These are phyloP conservation scores for Sturmia bella DNA, from an alignment of 2,888 invertebrate genomes.

Conservation along the genomic window DNA sequence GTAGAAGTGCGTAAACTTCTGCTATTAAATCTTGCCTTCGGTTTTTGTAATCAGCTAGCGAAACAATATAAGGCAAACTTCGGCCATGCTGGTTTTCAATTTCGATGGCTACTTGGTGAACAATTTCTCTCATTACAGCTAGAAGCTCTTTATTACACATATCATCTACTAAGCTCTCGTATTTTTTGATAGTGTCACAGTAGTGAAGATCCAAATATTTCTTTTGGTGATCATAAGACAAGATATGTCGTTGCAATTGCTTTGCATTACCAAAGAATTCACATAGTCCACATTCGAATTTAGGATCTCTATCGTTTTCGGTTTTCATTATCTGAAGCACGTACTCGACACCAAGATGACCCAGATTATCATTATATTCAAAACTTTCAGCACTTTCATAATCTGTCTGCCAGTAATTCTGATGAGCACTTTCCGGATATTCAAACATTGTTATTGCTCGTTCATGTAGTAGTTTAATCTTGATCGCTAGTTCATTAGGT, in stretches of 20 bases:
- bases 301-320: slow-evolving; percentile 85
- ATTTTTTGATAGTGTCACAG: slow-evolving; percentile 84
- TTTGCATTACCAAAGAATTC: slow-evolving; percentile 86
- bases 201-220: slow-evolving; percentile 85
- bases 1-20: slow-evolving; percentile 85
- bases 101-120: slow-evolving; percentile 84
- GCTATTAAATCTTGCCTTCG: slow-evolving; percentile 84
- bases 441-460: slow-evolving; percentile 8
- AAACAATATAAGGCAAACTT: slow-evolving; percentile 85
- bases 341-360: slow-evolving; percentile 87
- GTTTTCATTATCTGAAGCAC: slow-evolving; percentile 87
- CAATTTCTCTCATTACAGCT: slow-evolving; percentile 80
- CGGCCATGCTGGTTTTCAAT: slow-evolving; percentile 88
- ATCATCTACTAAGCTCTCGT: slow-evolving; percentile 84
- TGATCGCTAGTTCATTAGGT: slow-evolving; percentile 30
- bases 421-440: background rate
- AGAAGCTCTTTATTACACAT: slow-evolving; percentile 76
- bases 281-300: slow-evolving; percentile 89
- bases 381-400: background rate
- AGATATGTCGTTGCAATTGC: slow-evolving; percentile 88
- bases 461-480: slow-evolving; percentile 29
- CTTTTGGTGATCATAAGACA: slow-evolving; percentile 84
- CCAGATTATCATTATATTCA: slow-evolving; percentile 65
- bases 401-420: background rate
- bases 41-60: slow-evolving; percentile 85